Evolutionary conservation across 2,888 invertebrate genomes (phyloP), one percentile per base, ranked within the genome.

Genomic region (Operophtera brumata): DNA sequence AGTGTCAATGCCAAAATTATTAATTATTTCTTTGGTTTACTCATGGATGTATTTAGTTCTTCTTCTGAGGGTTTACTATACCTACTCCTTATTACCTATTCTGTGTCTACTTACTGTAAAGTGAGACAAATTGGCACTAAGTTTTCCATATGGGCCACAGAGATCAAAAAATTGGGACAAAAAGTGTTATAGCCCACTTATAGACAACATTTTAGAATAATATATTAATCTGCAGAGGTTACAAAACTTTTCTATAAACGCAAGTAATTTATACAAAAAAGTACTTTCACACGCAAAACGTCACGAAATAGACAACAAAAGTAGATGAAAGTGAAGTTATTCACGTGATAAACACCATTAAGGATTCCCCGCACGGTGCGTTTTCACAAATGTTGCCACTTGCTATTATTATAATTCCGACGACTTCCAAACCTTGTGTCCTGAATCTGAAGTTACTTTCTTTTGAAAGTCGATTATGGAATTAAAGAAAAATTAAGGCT

Each of bases 321-420:
- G 57, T 54, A 49, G 48, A 72, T 60, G 71, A 76, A 74, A 75
- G 73, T 67, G 62, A 61, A 54, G 53, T 50, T 59, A 60, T 61
- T 61, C 54, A 44, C 47, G 43, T 54, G 53, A 61, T 64, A 64
- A 61, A 69, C 37, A 54, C 63, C 53, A 68, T 77, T 79, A 71
- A 20, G 69, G 71, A 86, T 84, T 80, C 86, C 40, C 39, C 40
- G 62, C 86, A 80, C 82, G 81, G 42, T 14, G 44, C 32, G 77
- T 80, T 86, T 86, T 86, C 86, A 83, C 86, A 72, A 61, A 59
- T 75, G 82, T 75, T 67, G 67, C 68, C 55, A 61, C 65, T 65
- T 67, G 61, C 39, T 67, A 75, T 72, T 80, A 80, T 82, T 82
- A 82, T 79, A 84, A 84, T 82, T 77, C 80, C 66, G 70, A 66